Evolutionary conservation across 2,888 invertebrate species (phyloP), one percentile per base, ranked within the genome.

Genomic region (Drosophila stalkeri): DNA sequence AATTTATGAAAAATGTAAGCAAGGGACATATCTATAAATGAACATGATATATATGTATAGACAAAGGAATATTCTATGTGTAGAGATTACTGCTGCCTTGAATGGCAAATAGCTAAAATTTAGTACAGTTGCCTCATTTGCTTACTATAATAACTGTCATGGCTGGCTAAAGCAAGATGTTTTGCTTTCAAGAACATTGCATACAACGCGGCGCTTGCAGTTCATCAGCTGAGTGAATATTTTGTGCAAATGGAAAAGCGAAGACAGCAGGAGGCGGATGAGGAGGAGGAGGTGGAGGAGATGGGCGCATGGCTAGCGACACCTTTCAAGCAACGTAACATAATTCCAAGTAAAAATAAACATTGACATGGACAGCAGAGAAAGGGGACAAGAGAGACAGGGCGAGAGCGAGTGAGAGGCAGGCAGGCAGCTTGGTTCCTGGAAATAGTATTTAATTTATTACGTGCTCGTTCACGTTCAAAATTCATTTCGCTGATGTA

Each of bases 401-500:
- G 0, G 2, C 12, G 55, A 18, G 31, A 31, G 23, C 16, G 16
- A 2, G 23, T 7, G 16, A 23, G 23, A 2, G 11, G 11, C 5
- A 27, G 37, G 16, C 14, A 39, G 39, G 16, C 31, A 56, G 57
- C 33, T 27, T 46, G 59, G 71, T 88, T 76, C 80, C 73, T 64
- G 80, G 80, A 80, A 76, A 79, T 79, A 69, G 76, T 82, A 87
- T 82, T 86, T 85, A 87, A 84, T 87, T 82, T 85, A 85, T 82
- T 87, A 80, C 66, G 66, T 69, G 68, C 67, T 69, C 69, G 76
- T 72, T 65, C 67, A 62, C 72, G 74, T 72, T 82, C 71, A 78
- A 85, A 89, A 80, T 82, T 89, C 82, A 82, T 82, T 87, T 87
- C 51, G 88, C 87, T 86, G 89, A 89, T 89, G 86, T 86, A 86